phyloP scores from a whole-genome alignment of 2,797 vertebrate genomes.

The Sylvia borin region DNA sequence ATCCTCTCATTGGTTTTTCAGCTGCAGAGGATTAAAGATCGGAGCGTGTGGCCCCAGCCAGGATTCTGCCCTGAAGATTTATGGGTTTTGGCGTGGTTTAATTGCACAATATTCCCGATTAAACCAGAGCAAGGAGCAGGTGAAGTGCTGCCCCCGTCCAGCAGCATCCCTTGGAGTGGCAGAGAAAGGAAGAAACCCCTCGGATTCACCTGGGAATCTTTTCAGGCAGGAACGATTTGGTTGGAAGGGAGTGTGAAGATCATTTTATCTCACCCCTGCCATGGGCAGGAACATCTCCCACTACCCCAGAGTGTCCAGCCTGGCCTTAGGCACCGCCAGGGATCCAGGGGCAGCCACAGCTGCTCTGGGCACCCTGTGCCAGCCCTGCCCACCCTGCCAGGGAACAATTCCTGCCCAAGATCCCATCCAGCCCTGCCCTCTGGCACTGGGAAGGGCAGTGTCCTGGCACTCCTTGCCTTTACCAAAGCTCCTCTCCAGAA shows the following conservation, averaged over 20 bases:
- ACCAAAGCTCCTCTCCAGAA: not conserved
- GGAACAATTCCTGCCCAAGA: not conserved
- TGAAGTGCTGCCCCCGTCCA: fast-evolving
- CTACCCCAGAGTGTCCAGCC: fast-evolving
- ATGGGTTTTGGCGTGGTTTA: not conserved
- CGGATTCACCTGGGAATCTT: fast-evolving
- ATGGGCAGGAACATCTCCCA: not conserved
- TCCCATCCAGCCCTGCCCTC: not conserved
- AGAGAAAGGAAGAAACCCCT: not conserved
- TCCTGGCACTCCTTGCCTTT: not conserved
- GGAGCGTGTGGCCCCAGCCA: not conserved
- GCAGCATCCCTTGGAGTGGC: fast-evolving
- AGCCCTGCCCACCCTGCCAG: not conserved
- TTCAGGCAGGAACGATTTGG: not conserved
- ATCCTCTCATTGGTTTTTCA: not conserved
- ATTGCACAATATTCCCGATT: not conserved
- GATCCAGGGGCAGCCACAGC: not conserved
- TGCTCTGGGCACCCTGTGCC: fast-evolving
- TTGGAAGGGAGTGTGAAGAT: not conserved
- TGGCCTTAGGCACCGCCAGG: not conserved
- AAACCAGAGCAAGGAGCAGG: not conserved
- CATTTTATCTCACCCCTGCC: not conserved
- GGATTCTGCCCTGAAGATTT: not conserved
- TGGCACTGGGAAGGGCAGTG: not conserved
- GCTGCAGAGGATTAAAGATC: not conserved